Evolutionary conservation across 2,888 invertebrate species (phyloP).

Genomic region (Protula sp.): DNA sequence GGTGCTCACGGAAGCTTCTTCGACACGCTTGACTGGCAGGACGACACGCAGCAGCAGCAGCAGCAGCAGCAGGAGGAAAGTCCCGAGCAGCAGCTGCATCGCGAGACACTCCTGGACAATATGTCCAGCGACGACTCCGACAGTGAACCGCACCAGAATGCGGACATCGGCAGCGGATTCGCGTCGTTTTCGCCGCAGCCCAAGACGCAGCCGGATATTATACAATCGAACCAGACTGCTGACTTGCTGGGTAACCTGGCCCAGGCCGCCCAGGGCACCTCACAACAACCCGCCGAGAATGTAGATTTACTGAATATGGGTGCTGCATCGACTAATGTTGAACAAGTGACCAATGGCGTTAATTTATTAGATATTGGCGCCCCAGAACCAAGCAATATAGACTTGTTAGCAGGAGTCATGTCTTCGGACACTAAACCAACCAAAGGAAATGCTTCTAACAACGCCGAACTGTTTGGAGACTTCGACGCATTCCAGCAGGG

Average conservation of each 20-base stretch:
- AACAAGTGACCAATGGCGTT: neutral
- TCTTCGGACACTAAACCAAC: neutral
- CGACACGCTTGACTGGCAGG: conserved; percentile 34
- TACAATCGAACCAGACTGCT: neutral
- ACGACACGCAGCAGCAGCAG: conserved; percentile 3
- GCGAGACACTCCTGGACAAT: neutral
- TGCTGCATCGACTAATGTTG: neutral
- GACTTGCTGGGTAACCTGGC: conserved; percentile 8
- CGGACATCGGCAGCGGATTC: neutral
- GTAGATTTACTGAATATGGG: conserved; percentile 31
- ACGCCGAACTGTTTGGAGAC: neutral
- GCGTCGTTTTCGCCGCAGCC: neutral
- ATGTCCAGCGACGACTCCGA: neutral
- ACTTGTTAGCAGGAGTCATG: conserved; percentile 29
- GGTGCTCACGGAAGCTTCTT: conserved; percentile 25
- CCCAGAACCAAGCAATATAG: conserved; percentile 31
- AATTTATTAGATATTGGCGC: conserved; percentile 15
- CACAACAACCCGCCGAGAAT: neutral
- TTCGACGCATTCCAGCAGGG: neutral
- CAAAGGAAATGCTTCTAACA: neutral
- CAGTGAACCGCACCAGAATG: conserved; percentile 5
- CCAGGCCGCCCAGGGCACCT: neutral
- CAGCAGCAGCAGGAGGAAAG: neutral
- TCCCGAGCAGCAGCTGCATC: neutral
- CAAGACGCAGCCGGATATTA: neutral